Evolutionary conservation across 2,113 vertebrate genomes (phyloP).

Genomic region (Zootoca vivipara): DNA sequence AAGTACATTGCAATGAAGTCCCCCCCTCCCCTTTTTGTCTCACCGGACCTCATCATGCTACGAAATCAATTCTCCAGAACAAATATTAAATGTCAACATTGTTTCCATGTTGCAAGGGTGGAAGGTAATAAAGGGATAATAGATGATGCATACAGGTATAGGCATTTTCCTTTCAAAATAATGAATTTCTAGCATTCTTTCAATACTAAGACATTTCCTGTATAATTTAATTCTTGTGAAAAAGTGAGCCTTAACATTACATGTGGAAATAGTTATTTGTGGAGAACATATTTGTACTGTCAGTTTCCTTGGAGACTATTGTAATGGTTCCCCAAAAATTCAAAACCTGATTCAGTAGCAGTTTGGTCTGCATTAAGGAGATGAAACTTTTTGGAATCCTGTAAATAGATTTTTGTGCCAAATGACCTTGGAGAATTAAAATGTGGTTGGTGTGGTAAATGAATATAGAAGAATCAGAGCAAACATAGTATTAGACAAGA

Average conservation of each 20-base stretch:
- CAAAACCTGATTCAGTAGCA: background rate
- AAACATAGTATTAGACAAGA: background rate
- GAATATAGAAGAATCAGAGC: background rate
- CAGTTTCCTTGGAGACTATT: background rate
- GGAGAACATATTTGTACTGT: background rate
- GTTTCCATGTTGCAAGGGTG: background rate
- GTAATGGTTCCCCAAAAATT: background rate
- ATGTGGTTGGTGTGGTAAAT: background rate
- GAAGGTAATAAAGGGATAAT: background rate
- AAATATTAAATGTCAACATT: constrained; percentile 14
- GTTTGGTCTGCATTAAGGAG: background rate
- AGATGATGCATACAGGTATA: background rate
- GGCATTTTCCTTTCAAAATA: background rate
- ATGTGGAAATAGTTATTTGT: background rate
- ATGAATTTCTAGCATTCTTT: background rate
- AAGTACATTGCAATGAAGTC: background rate
- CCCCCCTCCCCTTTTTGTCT: background rate
- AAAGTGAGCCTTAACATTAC: background rate
- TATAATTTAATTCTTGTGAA: background rate
- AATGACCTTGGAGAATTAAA: background rate
- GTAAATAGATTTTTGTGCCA: background rate
- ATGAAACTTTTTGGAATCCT: background rate
- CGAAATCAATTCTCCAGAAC: constrained; percentile 1
- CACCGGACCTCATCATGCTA: background rate
- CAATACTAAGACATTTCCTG: background rate